Base-by-base conservation (phyloP, 2,113 vertebrate genomes). In the Periophthalmus modestus region DNA sequence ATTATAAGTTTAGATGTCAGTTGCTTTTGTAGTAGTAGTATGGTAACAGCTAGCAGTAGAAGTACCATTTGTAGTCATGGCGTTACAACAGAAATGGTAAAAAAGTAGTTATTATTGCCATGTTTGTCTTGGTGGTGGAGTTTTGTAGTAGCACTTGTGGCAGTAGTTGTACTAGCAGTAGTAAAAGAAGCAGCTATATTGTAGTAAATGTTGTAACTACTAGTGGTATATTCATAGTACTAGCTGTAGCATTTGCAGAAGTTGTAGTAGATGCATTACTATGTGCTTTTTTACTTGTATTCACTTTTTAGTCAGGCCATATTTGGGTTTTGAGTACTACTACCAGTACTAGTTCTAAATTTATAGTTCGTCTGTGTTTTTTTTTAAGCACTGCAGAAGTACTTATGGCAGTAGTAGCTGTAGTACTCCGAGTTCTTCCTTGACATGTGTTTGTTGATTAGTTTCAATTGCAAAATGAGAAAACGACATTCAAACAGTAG, bases 381-480 rank as follows among this genome's bases (percentile, higher is more conserved):
- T 21, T 9, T 6, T n/a, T 19, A 6, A 19, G 50, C 1, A 1
- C 18, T 15, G 21, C 1, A 16, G 14, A 13, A 61, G 28, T 59
- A 24, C 2, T 24, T 23, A 24, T 33, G 28, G 14, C 23, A 33
- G 13, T 61, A 0, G 59, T 24, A 62, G 59, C 34, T 28, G 24
- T 61, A 15, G 59, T 14, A 62, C 28, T 34, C 28, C 0, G 59
- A 62, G 59, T 62, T 34, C 59, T 11, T 24, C 82, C 81, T 85
- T 74, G 71, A 87, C 83, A 80, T 79, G 72, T 79, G 71, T 21
- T 63, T 75, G 79, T 78, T 34, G 19, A 39, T 61, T 78, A 70
- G 55, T 68, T n/a, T 15, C 34, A 3, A 57, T 9, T 1, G 1
- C 12, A 21, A 46, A 28, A 11, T 55, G 9, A 14, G 10, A 78